Evolutionary conservation across 2,113 vertebrate species (phyloP), one percentile per base, ranked within the genome.

Genomic region (Tamias sibiricus): DNA sequence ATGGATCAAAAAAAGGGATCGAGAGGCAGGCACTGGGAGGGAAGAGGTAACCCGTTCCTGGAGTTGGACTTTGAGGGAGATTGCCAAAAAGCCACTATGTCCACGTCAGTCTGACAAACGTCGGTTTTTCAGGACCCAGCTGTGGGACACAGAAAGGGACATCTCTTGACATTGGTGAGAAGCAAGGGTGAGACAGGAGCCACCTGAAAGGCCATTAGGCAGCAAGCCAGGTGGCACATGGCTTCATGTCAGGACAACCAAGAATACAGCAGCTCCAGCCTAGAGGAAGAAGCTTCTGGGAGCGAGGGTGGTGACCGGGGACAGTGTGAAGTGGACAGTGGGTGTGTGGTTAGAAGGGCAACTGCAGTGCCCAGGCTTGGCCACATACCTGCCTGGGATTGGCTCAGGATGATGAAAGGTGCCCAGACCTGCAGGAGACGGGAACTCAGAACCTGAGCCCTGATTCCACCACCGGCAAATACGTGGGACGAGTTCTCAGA

Each of bases 21-120:
- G 54, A 42, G 14, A 66, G 20, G 44, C 8, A 68, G 84, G 32
- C 1, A 0, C 71, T 66, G 22, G 59, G 26, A 13, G 8, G 10
- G 30, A n/a, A 47, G 49, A 37, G 3, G 30, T 0, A 0, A 66
- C 30, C n/a, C 16, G 2, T 32, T 52, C 49, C 13, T 3, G 32
- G 90, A 90, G 26, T 0, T 87, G 76, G 57, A 85, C 49, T 76
- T 52, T 82, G 68, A 76, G 52, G 72, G 28, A 91, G 30, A 30
- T n/a, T n/a, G 42, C 42, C 59, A 13, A 77, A 82, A 19, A 14
- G 14, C 35, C 30, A 5, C 62, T 52, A 11, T n/a, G 75, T 64
- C n/a, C 4, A 40, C 14, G 19, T 42, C 42, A 59, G 94, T 44
- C 95, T 83, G 93, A 81, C 47, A 69, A 44, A 84, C 17, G 44